These are phyloP conservation scores for Macaria notata DNA, from an alignment of 2,888 invertebrate genomes.

Conservation along the genomic window DNA sequence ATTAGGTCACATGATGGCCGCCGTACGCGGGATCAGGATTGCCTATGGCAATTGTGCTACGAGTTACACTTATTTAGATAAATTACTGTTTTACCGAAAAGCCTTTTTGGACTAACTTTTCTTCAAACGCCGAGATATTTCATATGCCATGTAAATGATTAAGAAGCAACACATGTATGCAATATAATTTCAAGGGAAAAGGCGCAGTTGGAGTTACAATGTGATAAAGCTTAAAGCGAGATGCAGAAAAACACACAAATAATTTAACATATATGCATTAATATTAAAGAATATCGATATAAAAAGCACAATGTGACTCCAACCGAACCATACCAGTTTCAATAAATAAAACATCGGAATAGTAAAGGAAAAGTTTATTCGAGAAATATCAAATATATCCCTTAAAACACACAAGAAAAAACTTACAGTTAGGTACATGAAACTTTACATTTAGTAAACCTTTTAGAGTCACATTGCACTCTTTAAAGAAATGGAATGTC, in stretches of 20 bases:
- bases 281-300: not conserved
- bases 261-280: not conserved
- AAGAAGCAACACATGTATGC: not conserved
- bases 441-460: slow-evolving; percentile 15
- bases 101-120: too few species aligned
- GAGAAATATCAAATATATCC: slow-evolving; percentile 4
- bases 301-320: slow-evolving; percentile 47
- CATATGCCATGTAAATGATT: too few species aligned
- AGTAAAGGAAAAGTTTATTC: slow-evolving; percentile 38
- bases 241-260: not conserved
- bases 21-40: too few species aligned
- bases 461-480: slow-evolving; percentile 34
- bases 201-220: slow-evolving; percentile 28
- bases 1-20: too few species aligned
- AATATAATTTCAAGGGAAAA: not conserved
- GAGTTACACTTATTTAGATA: too few species aligned
- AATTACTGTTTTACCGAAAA: too few species aligned
- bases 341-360: slow-evolving; percentile 37
- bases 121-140: too few species aligned
- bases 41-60: too few species aligned
- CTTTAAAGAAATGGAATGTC: slow-evolving; percentile 2
- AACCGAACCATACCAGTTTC: slow-evolving; percentile 33
- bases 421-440: slow-evolving; percentile 5
- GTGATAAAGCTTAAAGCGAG: not conserved
- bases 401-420: slow-evolving; percentile 6